These are phyloP conservation scores for Nymphalis io DNA, from an alignment of 1,140 invertebrate species.

Conservation along the genomic window DNA sequence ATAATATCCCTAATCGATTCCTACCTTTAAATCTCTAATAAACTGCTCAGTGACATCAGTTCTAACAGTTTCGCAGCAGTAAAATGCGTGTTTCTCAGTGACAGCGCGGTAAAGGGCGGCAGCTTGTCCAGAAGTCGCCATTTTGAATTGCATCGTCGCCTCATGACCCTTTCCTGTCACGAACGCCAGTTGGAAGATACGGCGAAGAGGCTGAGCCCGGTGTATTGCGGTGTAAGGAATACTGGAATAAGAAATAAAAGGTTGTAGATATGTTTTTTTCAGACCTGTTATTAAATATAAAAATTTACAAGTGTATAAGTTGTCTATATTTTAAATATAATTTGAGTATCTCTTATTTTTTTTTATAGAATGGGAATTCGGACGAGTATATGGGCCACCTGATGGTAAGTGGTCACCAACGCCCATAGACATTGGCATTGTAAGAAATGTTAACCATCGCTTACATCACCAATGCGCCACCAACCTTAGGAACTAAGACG, in stretches of 20 bases:
- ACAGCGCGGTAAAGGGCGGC: slow-evolving; percentile 92
- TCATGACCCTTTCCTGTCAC: slow-evolving; percentile 86
- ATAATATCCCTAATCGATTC: not conserved
- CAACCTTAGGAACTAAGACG: no score
- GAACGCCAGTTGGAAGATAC: slow-evolving; percentile 88
- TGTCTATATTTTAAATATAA: no score
- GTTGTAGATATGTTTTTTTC: not conserved
- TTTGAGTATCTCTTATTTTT: no score
- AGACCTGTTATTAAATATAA: no score
- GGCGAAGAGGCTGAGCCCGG: slow-evolving; percentile 87
- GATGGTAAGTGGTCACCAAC: no score
- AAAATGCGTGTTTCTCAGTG: slow-evolving; percentile 95
- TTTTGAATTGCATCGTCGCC: slow-evolving; percentile 88
- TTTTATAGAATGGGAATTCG: no score
- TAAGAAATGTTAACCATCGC: no score
- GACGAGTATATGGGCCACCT: no score
- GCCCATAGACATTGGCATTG: no score
- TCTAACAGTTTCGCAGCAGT: slow-evolving; percentile 93
- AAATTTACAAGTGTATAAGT: no score
- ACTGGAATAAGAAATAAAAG: slow-evolving; percentile 76
- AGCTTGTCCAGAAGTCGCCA: slow-evolving; percentile 88
- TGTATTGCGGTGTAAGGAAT: slow-evolving; percentile 92
- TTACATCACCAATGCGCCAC: no score
- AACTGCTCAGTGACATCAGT: slow-evolving; percentile 93
- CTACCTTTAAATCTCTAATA: slow-evolving; percentile 91